phyloP scores from a whole-genome alignment of 2,888 invertebrate genomes.

The Drepanosiphum platanoidis region DNA sequence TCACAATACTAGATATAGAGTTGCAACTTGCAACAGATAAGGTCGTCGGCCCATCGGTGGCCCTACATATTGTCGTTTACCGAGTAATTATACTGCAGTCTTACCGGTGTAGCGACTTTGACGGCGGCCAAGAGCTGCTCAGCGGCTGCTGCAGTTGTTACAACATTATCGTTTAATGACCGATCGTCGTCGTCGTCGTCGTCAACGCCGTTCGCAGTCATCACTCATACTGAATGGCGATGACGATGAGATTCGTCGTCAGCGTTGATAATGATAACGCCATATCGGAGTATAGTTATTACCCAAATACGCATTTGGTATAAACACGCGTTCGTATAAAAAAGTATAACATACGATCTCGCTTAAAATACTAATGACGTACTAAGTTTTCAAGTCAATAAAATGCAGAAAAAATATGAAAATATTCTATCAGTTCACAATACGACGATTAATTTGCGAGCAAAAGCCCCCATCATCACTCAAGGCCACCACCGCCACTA shows the following conservation, averaged over 20 bases:
- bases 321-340: background rate
- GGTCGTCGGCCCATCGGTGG: no score
- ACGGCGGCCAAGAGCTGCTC: slow-evolving; percentile 18
- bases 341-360: background rate
- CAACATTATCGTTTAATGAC: slow-evolving; percentile 5
- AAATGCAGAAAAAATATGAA: no score
- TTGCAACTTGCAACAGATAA: no score
- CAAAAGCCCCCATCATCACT: background rate
- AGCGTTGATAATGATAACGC: no score
- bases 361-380: no score
- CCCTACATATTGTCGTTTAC: no score
- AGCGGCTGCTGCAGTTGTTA: background rate
- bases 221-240: slow-evolving; percentile 23
- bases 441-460: no score
- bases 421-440: no score
- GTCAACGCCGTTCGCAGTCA: slow-evolving; percentile 49
- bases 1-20: no score
- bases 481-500: background rate
- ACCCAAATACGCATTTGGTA: no score
- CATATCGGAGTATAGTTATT: no score
- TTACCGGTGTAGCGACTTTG: slow-evolving; percentile 57
- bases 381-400: no score
- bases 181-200: slow-evolving; percentile 30
- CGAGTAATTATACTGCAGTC: background rate
- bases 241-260: background rate